These are phyloP conservation scores for Cathartes aura DNA, from an alignment of 2,113 vertebrate species.

Conservation along the genomic window DNA sequence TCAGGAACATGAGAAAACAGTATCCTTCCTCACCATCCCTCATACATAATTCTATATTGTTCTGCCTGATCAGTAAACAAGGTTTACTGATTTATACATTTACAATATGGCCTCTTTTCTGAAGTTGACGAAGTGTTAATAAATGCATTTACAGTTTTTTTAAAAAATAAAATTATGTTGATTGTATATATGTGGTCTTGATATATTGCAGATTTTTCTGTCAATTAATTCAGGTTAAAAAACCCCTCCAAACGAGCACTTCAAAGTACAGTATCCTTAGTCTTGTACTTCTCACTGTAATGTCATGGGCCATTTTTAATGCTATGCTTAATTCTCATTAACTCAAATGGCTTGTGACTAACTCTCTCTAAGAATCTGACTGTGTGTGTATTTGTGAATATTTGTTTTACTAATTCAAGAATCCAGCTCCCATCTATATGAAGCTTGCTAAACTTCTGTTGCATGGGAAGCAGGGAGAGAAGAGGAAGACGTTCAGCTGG, in stretches of 20 bases:
- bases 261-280: not conserved
- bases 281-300: not conserved
- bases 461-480: not conserved
- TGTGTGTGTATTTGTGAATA: not conserved
- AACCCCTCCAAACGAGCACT: not conserved
- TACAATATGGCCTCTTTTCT: not conserved
- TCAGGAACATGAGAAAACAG: not conserved
- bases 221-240: not conserved
- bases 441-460: not conserved
- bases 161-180: not conserved
- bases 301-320: not conserved
- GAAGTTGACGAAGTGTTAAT: not conserved
- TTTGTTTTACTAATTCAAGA: not conserved
- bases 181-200: conserved; percentile 20
- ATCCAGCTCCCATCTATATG: not conserved
- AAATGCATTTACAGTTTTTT: not conserved
- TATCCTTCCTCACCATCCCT: not conserved
- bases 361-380: not conserved
- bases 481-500: not conserved
- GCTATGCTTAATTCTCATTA: not conserved
- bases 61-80: not conserved
- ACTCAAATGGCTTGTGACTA: not conserved
- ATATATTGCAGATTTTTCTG: not conserved
- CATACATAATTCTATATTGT: not conserved
- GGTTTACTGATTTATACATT: not conserved